Percentiles rank a stretch among this genome's conserved stretches.
phyloP scores from a whole-genome alignment of 35 echinoderm and acorn worm genomes.

The Strongylocentrotus purpuratus region DNA sequence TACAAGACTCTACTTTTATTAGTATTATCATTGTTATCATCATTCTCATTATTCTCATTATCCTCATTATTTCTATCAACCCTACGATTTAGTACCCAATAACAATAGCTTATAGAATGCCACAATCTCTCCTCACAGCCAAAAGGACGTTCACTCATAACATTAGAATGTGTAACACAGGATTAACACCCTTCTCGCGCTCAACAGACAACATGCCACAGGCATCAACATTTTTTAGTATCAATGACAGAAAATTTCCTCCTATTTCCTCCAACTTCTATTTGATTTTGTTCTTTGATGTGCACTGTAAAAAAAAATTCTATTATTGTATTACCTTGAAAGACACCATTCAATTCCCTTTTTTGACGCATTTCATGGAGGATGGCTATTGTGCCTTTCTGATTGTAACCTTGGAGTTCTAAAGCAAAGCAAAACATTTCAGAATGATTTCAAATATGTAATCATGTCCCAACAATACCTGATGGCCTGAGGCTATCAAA shows the following conservation, averaged over 20 bases:
- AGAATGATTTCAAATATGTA: background rate
- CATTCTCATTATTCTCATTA: too few relatives aligned
- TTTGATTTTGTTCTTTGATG: background rate
- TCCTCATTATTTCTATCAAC: too few relatives aligned
- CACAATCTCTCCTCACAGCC: too few relatives aligned
- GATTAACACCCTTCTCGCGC: too few relatives aligned
- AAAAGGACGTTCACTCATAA: too few relatives aligned
- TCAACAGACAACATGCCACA: background rate
- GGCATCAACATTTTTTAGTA: background rate
- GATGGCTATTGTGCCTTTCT: background rate
- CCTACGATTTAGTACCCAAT: too few relatives aligned
- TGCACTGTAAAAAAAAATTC: background rate
- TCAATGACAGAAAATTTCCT: background rate
- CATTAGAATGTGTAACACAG: too few relatives aligned
- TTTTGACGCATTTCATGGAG: background rate
- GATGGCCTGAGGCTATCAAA: background rate
- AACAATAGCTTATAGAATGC: too few relatives aligned
- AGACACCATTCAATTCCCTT: background rate
- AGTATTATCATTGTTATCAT: too few relatives aligned
- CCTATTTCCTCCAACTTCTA: background rate
- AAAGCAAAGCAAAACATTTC: constrained; percentile 6
- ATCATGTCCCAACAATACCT: background rate
- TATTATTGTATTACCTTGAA: background rate
- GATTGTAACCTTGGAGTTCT: background rate
- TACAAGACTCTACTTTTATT: too few relatives aligned